These are phyloP conservation scores for Tholera decimalis DNA, from an alignment of 2,888 invertebrate genomes.

Conservation along the genomic window DNA sequence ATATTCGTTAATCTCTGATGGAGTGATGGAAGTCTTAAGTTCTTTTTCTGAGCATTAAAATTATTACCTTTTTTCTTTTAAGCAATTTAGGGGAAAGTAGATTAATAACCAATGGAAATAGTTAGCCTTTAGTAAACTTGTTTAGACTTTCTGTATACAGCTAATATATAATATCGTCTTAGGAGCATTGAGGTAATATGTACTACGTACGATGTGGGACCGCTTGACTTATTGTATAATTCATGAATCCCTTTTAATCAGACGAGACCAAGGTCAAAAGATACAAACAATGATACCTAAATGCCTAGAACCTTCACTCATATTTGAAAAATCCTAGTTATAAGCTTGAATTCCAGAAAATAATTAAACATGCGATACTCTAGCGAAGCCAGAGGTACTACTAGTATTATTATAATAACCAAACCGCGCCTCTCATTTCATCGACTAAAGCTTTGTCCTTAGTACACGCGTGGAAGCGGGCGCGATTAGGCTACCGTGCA, in stretches of 20 bases:
- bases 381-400: neutral
- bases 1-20: no score
- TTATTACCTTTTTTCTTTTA: no score
- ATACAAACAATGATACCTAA: neutral
- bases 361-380: constrained; percentile 6
- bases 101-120: no score
- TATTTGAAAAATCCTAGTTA: neutral
- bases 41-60: no score
- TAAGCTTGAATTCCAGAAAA: neutral
- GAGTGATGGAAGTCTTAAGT: no score
- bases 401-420: constrained; percentile 29
- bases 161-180: no score
- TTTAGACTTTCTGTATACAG: no score
- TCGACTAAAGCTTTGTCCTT: neutral
- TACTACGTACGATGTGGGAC: no score
- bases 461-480: neutral
- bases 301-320: neutral
- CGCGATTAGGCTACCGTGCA: neutral
- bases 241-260: neutral
- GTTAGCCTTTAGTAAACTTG: no score
- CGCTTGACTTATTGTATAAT: neutral
- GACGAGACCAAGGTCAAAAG: neutral
- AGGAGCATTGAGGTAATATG: no score
- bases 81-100: no score
- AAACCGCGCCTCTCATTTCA: constrained; percentile 2